phyloP scores from a whole-genome alignment of 2,888 invertebrate species.

The Ennomos fuscantarius region DNA sequence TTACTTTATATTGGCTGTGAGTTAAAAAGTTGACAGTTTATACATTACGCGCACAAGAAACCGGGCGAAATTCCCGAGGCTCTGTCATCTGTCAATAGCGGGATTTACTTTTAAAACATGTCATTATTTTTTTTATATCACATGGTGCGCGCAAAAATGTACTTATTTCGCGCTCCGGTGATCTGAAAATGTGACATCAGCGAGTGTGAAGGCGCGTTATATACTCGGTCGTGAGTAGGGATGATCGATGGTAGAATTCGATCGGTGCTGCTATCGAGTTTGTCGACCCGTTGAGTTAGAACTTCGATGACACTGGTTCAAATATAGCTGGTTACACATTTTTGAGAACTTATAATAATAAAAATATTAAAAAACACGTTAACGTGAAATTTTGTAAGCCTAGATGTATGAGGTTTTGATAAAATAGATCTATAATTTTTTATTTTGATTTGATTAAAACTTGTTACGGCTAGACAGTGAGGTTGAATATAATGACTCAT shows the following conservation, averaged over 20 bases:
- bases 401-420: no score
- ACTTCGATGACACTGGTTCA: no score
- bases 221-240: slow-evolving; percentile 36
- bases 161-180: slow-evolving; percentile 85
- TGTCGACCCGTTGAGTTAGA: background rate
- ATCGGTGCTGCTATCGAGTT: slow-evolving; percentile 27
- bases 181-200: slow-evolving; percentile 83
- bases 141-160: slow-evolving; percentile 80
- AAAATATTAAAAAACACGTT: no score
- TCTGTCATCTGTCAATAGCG: slow-evolving; percentile 66
- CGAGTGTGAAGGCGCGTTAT: slow-evolving; percentile 69
- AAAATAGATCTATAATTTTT: no score
- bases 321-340: no score
- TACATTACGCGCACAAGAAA: slow-evolving; percentile 35
- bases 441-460: no score
- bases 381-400: no score
- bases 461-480: no score
- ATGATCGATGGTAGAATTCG: slow-evolving; percentile 24
- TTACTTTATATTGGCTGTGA: slow-evolving; percentile 32
- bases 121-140: slow-evolving; percentile 82
- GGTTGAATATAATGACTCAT: no score
- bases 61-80: slow-evolving; percentile 42
- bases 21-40: slow-evolving; percentile 37
- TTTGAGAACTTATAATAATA: no score
- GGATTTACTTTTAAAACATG: slow-evolving; percentile 79